Percentiles rank a stretch among this genome's conserved stretches.
Evolutionary conservation across 2,113 vertebrate species (phyloP).

Genomic region (Anhinga rufa): DNA sequence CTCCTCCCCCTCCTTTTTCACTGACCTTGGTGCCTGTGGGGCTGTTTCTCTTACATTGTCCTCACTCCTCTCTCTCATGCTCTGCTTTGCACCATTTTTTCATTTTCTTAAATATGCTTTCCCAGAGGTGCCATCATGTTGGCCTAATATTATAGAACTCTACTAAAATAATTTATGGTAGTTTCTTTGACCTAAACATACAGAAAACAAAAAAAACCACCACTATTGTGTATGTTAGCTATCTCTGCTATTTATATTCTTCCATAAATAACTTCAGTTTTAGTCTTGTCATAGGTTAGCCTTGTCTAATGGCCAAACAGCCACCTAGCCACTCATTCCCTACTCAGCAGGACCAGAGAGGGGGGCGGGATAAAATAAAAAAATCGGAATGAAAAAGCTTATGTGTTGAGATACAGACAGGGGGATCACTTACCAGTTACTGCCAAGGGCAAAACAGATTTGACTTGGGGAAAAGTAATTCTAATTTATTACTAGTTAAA

Average conservation of each 20-base stretch:
- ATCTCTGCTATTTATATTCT: not conserved
- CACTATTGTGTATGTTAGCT: not conserved
- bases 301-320: not conserved
- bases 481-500: not conserved
- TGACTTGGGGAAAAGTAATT: not conserved
- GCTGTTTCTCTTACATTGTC: not conserved
- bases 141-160: not conserved
- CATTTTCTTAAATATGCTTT: not conserved
- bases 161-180: not conserved
- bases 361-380: too few species aligned
- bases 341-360: not conserved
- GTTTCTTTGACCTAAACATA: not conserved
- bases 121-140: not conserved
- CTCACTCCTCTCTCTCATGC: not conserved
- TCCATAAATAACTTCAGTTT: not conserved
- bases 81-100: not conserved
- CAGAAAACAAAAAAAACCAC: not conserved
- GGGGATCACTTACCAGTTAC: not conserved
- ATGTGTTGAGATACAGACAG: not conserved
- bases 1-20: not conserved
- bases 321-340: not conserved
- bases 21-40: not conserved
- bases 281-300: not conserved
- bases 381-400: not conserved
- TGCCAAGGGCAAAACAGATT: not conserved